Base-by-base conservation (phyloP, 2,797 vertebrate species). In the Premnoplex brunnescens region DNA sequence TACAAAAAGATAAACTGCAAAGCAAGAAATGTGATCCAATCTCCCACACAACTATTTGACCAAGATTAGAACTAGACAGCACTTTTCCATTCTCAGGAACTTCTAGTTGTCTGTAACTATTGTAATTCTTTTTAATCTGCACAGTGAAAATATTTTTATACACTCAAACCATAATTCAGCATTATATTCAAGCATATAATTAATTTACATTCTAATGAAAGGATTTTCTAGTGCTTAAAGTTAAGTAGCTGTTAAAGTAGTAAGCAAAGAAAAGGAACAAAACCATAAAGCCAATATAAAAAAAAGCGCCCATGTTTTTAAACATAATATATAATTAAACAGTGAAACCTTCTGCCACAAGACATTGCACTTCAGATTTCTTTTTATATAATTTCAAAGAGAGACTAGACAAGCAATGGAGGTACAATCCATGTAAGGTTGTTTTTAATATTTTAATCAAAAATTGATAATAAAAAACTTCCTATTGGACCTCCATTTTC, bases 221-320 rank as follows among this genome's bases (percentile, higher is more conserved):
- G 26, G 63, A 72, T 87, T 89, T 60, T 56, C 6, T 44, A 8
- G 21, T 60, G 14, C 51, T 68, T 87, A 56, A 78, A 59, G 28
- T 74, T 84, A 81, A 74, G 41, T 68, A 82, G 24, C 49, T 91
- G 49, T 73, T 89, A 72, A 84, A 79, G 30, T 12, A 75, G 34
- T 54, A 63, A 72, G 14, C 16, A 76, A 93, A 62, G 28, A 58
- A 71, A 22, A 83, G 11, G 21, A 67, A 62, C 24, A 59, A 84
- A 81, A 59, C 1, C 3, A 5, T 12, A 56, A 54, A 62, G 17
- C 5, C 8, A 83, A 34, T 37, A 34, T 32, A 39, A 49, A 46
- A 78, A 48, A 59, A 6, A 19, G 0, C 0, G 0, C 0, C 6
- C 26, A 34, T 6, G 0, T 9, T 55, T 85, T 83, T 36, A 1